These are phyloP conservation scores for Eulithis testata DNA, from an alignment of 2,888 invertebrate genomes.

Conservation along the genomic window DNA sequence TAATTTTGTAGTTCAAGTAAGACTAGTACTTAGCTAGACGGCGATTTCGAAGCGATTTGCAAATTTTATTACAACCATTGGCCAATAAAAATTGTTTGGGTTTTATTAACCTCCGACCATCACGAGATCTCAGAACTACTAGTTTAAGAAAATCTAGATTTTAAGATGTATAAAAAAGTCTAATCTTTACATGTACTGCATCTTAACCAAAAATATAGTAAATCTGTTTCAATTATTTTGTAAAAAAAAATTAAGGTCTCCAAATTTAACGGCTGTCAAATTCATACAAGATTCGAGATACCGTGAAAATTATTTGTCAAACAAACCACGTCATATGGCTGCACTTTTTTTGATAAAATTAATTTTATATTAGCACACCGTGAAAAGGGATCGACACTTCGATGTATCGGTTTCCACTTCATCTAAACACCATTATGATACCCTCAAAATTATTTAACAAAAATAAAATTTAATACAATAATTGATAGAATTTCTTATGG, in stretches of 20 bases:
- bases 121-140: too few species aligned
- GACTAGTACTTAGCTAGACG: too few species aligned
- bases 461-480: slow-evolving; percentile 28
- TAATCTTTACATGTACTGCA: too few species aligned
- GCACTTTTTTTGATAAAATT: slow-evolving; percentile 64
- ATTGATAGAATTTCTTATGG: slow-evolving; percentile 6
- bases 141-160: too few species aligned
- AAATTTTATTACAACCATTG: too few species aligned
- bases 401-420: slow-evolving; percentile 81
- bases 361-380: slow-evolving; percentile 77
- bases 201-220: too few species aligned
- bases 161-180: too few species aligned
- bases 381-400: slow-evolving; percentile 81
- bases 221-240: too few species aligned
- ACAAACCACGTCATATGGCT: slow-evolving; percentile 50
- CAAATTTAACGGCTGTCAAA: slow-evolving; percentile 57
- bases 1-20: too few species aligned
- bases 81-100: too few species aligned
- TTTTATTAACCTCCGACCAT: too few species aligned
- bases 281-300: slow-evolving; percentile 52
- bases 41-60: too few species aligned
- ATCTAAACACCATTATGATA: slow-evolving; percentile 72
- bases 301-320: slow-evolving; percentile 62
- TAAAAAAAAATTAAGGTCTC: slow-evolving; percentile 2
- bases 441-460: slow-evolving; percentile 50